These are phyloP conservation scores for Formica exsecta DNA, from an alignment of 1,140 invertebrate genomes.

Conservation along the genomic window DNA sequence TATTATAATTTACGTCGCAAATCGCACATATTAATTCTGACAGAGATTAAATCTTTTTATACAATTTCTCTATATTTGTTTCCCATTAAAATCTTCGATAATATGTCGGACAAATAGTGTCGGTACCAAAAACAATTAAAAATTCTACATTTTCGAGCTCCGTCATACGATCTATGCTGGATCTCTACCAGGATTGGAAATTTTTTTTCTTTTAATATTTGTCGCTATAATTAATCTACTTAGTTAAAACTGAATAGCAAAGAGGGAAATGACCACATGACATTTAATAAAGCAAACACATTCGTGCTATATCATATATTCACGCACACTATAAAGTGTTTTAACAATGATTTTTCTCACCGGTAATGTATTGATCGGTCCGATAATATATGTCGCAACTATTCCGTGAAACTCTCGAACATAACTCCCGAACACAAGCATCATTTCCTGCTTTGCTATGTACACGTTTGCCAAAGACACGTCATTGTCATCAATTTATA, in stretches of 20 bases:
- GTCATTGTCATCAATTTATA: conserved; percentile 57
- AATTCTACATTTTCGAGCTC: conserved; percentile 69
- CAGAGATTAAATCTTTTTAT: conserved; percentile 65
- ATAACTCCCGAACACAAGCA: conserved; percentile 16
- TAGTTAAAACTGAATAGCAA: conserved; percentile 65
- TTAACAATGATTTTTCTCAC: conserved; percentile 12
- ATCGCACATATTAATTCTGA: conserved; percentile 66
- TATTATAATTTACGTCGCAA: conserved; percentile 59
- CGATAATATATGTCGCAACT: conserved; percentile 27
- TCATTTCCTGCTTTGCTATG: conserved; percentile 71
- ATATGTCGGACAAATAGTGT: conserved; percentile 42
- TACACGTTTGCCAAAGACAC: conserved; percentile 42
- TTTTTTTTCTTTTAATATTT: conserved; percentile 53
- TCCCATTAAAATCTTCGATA: conserved; percentile 61
- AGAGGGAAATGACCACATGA: conserved; percentile 63
- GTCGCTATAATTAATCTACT: conserved; percentile 64
- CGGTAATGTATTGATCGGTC: not conserved
- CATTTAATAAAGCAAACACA: not conserved
- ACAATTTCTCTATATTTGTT: conserved; percentile 42
- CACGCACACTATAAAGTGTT: conserved; percentile 28
- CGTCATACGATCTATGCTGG: conserved; percentile 59
- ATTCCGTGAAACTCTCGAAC: conserved; percentile 12
- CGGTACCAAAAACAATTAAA: conserved; percentile 65
- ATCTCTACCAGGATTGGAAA: conserved; percentile 49
- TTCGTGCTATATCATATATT: conserved; percentile 20